phyloP scores from a whole-genome alignment of 1,140 invertebrate genomes.

The Bombus picipes region DNA sequence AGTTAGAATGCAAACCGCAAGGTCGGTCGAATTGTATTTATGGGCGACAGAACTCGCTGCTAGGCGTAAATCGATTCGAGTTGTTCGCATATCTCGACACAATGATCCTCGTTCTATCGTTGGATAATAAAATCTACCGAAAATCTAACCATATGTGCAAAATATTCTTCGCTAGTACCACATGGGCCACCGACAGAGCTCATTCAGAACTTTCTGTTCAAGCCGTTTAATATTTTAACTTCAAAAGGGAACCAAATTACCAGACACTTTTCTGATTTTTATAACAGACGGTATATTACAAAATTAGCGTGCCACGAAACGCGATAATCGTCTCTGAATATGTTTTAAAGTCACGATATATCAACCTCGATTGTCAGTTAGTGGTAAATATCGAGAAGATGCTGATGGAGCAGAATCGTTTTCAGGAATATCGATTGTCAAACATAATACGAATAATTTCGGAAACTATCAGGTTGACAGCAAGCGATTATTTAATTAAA shows the following conservation, averaged over 20 bases:
- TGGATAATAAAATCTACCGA: neutral
- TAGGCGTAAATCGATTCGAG: constrained; percentile 49
- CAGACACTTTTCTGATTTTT: neutral
- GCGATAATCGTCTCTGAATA: neutral
- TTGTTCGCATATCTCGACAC: constrained; percentile 27
- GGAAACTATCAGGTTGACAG: neutral
- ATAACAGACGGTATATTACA: neutral
- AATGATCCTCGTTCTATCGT: neutral
- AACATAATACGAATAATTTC: neutral
- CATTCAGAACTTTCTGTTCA: neutral
- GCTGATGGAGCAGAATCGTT: neutral
- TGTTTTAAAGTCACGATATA: neutral
- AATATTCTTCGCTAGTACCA: neutral
- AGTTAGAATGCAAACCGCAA: constrained; percentile 70
- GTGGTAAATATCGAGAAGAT: neutral
- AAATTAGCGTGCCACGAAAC: neutral
- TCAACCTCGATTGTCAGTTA: neutral
- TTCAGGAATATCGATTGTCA: neutral
- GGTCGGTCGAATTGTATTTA: constrained; percentile 66
- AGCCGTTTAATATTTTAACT: neutral
- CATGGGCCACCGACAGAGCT: neutral
- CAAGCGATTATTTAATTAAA: neutral
- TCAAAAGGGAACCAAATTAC: neutral
- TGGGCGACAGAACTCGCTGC: constrained; percentile 47
- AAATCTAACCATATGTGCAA: neutral